Conservation (phyloP, 2,797 vertebrate species). For the Vultur gryphus region DNA sequence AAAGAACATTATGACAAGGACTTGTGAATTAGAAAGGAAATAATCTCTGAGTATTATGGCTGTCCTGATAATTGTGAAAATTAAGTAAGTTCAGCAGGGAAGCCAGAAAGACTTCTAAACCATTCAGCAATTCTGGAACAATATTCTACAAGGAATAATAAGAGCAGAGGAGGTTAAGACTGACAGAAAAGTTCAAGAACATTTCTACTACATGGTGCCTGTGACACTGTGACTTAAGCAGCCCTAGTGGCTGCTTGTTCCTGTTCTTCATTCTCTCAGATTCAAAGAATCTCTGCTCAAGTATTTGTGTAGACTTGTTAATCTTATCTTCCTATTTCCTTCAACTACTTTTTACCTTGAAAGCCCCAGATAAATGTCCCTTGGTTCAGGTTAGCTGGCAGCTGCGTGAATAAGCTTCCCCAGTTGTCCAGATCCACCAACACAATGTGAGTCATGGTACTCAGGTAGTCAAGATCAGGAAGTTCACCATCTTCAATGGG, state of each 20-base stretch:
- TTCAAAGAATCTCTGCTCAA: neutral
- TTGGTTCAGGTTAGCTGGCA: conserved; percentile 80
- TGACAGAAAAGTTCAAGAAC: neutral
- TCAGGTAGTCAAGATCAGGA: conserved; percentile 80
- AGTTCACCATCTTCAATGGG: conserved; percentile 70
- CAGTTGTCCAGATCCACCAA: conserved; percentile 85
- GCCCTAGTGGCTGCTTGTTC: neutral
- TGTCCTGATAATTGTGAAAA: neutral
- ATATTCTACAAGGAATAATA: neutral
- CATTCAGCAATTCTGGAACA: neutral
- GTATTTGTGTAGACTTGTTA: neutral
- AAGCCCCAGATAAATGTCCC: conserved; percentile 85
- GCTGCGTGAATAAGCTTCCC: conserved; percentile 77
- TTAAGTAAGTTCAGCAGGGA: neutral
- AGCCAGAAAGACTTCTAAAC: neutral
- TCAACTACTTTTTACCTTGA: conserved; percentile 72
- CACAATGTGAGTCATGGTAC: conserved; percentile 83
- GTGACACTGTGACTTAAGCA: neutral
- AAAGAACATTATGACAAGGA: neutral
- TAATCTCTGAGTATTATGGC: neutral
- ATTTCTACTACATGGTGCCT: neutral
- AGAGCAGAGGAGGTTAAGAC: neutral
- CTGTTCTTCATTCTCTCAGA: neutral
- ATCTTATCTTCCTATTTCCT: neutral
- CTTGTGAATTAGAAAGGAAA: neutral